Conservation (phyloP, 2,888 invertebrate genomes). For the Lysandra coridon region DNA sequence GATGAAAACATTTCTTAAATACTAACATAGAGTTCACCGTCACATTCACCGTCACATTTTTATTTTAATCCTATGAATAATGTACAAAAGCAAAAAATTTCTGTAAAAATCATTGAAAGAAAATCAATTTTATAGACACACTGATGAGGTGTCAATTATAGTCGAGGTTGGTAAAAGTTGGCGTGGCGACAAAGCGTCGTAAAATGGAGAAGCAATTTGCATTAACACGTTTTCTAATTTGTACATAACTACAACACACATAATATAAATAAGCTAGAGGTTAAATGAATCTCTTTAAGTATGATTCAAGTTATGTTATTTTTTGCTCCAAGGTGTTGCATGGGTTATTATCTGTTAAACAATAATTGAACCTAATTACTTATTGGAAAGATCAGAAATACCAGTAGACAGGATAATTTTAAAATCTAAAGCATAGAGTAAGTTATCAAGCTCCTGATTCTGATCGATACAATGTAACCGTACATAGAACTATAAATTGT, state of each 20-base stretch:
- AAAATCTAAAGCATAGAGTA: background rate
- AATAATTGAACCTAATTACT: too few species aligned
- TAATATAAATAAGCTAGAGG: background rate
- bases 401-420: too few species aligned
- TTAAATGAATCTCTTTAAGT: background rate
- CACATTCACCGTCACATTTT: background rate
- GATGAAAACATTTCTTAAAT: background rate
- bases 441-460: background rate
- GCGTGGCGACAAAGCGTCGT: constrained; percentile 4
- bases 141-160: constrained; percentile 9
- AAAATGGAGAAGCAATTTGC: constrained; percentile 8
- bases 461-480: background rate
- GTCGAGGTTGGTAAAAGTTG: constrained; percentile 15
- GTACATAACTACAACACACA: background rate
- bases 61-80: background rate
- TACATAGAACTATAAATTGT: background rate
- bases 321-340: too few species aligned
- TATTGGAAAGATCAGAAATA: too few species aligned
- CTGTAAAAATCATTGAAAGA: background rate
- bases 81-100: background rate
- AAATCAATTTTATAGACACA: constrained; percentile 14
- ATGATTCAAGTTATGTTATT: too few species aligned
- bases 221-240: constrained; percentile 18
- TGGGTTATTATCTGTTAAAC: background rate
- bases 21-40: background rate